phyloP scores from a whole-genome alignment of 2,888 invertebrate genomes.

The Amphiduros pacificus region DNA sequence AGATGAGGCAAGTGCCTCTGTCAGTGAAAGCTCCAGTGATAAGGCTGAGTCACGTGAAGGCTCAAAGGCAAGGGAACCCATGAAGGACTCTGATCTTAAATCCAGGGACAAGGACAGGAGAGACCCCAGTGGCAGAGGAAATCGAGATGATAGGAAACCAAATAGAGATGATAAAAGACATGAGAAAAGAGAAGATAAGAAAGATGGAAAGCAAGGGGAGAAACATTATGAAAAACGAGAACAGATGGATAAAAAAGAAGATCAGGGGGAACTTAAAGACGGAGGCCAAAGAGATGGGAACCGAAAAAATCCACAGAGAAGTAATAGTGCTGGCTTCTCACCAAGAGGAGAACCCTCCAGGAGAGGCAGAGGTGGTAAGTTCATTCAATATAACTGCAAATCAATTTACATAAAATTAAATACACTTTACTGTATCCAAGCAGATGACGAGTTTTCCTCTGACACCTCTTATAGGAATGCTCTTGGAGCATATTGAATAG shows the following conservation, averaged over 20 bases:
- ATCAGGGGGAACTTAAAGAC: not conserved
- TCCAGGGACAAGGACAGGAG: too few relatives aligned
- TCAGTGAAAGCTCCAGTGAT: conserved; percentile 45
- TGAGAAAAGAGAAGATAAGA: not conserved
- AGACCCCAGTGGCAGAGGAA: not conserved
- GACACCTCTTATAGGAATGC: too few relatives aligned
- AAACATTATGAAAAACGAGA: not conserved
- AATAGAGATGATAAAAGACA: not conserved
- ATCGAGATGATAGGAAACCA: not conserved
- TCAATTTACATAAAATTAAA: not conserved
- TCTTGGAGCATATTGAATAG: too few relatives aligned
- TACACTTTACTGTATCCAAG: too few relatives aligned
- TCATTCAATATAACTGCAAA: not conserved
- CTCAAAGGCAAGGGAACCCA: conserved; percentile 7
- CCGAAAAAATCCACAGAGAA: conserved; percentile 5
- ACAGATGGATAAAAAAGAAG: not conserved
- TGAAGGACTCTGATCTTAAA: not conserved
- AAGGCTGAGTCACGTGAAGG: conserved; percentile 23
- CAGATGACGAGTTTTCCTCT: too few relatives aligned
- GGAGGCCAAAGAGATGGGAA: conserved; percentile 2
- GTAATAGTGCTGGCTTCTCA: conserved; percentile 62
- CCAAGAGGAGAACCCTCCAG: conserved; percentile 88
- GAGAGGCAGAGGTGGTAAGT: conserved; percentile 68
- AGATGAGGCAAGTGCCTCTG: conserved; percentile 51
- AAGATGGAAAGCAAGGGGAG: not conserved